These are phyloP conservation scores for Eristalis intricaria DNA, from an alignment of 2,888 invertebrate genomes.

Conservation along the genomic window DNA sequence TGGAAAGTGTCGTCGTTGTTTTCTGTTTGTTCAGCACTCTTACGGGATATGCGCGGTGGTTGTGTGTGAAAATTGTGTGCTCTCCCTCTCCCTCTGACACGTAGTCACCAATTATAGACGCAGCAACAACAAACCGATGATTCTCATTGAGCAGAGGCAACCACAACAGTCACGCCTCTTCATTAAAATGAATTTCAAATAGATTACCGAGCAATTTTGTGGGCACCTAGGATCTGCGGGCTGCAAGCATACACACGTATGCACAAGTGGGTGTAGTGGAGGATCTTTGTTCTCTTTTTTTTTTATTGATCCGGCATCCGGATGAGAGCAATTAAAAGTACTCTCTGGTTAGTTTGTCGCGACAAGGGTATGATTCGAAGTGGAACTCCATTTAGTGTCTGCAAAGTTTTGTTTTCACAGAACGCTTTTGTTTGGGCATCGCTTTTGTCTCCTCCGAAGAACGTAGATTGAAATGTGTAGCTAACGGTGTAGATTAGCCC, in stretches of 20 bases:
- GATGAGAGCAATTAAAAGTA: slow-evolving; percentile 62
- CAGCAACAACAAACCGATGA: slow-evolving; percentile 36
- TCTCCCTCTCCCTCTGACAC: not conserved
- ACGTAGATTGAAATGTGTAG: not conserved
- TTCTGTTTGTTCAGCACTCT: slow-evolving; percentile 47
- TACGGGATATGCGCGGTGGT: not conserved
- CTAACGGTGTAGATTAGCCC: not conserved
- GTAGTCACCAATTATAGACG: slow-evolving; percentile 36
- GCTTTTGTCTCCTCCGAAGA: not conserved
- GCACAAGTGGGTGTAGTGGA: slow-evolving; percentile 6
- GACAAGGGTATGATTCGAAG: not conserved
- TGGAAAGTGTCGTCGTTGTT: slow-evolving; percentile 8
- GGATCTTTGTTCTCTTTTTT: not conserved
- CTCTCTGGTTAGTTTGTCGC: slow-evolving; percentile 34
- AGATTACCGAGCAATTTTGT: slow-evolving; percentile 68
- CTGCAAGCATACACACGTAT: slow-evolving; percentile 1
- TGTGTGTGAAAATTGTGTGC: slow-evolving; percentile 3
- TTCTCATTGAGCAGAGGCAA: slow-evolving; percentile 16
- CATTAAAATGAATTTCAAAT: slow-evolving; percentile 72
- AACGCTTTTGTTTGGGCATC: not conserved
- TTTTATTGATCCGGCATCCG: slow-evolving; percentile 39
- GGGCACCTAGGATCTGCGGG: slow-evolving; percentile 9
- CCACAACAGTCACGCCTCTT: slow-evolving; percentile 56
- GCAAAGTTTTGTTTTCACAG: not conserved
- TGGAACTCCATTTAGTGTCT: not conserved